Conservation (phyloP, 2,113 vertebrate species). For the Leucopsar rothschildi region DNA sequence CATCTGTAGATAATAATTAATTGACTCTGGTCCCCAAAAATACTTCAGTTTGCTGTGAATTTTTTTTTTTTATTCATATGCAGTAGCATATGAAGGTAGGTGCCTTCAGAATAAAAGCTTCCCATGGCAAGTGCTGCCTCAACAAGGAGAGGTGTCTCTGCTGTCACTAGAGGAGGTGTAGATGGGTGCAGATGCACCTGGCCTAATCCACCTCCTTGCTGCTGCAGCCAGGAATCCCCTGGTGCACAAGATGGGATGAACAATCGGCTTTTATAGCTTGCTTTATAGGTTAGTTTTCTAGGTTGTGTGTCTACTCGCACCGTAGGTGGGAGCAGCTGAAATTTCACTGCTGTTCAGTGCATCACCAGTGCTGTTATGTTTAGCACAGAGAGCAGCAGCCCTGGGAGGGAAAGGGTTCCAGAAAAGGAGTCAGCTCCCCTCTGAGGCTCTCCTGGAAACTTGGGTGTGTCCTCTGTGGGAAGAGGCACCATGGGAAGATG, state of each 20-base stretch:
- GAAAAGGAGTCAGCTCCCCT: background rate
- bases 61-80: rapidly evolving
- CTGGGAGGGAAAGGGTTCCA: background rate
- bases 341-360: conserved; percentile 6
- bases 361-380: conserved; percentile 8
- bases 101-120: background rate
- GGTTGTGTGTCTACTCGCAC: conserved; percentile 10
- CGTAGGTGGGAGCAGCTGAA: conserved; percentile 23
- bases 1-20: background rate
- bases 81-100: background rate
- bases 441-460: background rate
- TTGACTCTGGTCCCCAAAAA: background rate
- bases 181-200: background rate
- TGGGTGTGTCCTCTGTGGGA: background rate
- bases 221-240: background rate
- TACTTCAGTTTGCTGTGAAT: rapidly evolving
- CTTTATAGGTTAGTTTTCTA: conserved; percentile 50
- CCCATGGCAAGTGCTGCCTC: rapidly evolving
- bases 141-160: background rate
- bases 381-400: background rate
- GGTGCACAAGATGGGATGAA: background rate
- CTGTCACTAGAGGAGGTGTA: background rate
- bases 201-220: background rate
- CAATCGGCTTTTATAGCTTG: conserved; percentile 11
- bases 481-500: background rate